These are phyloP conservation scores for Hippopotamus amphibius DNA, from an alignment of 2,113 vertebrate species.

Conservation along the genomic window DNA sequence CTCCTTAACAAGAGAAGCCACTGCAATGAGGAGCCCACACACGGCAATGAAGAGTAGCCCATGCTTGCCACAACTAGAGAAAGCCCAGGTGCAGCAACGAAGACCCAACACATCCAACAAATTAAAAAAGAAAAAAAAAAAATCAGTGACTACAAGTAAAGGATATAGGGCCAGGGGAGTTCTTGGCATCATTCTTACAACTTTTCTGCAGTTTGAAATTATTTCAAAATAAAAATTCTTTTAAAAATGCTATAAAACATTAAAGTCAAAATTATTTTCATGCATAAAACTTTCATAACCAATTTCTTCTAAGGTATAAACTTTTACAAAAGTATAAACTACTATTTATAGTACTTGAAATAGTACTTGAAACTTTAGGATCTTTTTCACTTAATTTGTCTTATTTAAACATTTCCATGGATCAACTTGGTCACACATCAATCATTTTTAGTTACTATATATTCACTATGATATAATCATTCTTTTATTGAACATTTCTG, in stretches of 20 bases:
- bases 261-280: conserved; percentile 62
- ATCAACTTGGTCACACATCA: not conserved
- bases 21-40: too few species aligned
- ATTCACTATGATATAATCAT: conserved; percentile 25
- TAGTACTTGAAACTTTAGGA: conserved; percentile 6
- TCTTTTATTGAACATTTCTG: not conserved
- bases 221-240: conserved; percentile 45
- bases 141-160: not conserved
- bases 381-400: conserved; percentile 32
- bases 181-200: not conserved
- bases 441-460: not conserved
- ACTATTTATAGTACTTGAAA: not conserved
- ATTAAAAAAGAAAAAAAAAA: not conserved
- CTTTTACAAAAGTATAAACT: not conserved
- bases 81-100: too few species aligned
- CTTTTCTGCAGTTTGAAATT: not conserved
- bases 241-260: not conserved
- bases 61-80: too few species aligned
- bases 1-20: too few species aligned
- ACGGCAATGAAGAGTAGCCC: too few species aligned
- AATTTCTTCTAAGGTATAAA: conserved; percentile 32
- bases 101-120: too few species aligned
- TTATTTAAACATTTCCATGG: conserved; percentile 41
- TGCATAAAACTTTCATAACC: not conserved
- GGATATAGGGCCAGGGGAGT: not conserved